These are phyloP conservation scores for Alca torda DNA, from an alignment of 2,797 vertebrate species.

Conservation along the genomic window DNA sequence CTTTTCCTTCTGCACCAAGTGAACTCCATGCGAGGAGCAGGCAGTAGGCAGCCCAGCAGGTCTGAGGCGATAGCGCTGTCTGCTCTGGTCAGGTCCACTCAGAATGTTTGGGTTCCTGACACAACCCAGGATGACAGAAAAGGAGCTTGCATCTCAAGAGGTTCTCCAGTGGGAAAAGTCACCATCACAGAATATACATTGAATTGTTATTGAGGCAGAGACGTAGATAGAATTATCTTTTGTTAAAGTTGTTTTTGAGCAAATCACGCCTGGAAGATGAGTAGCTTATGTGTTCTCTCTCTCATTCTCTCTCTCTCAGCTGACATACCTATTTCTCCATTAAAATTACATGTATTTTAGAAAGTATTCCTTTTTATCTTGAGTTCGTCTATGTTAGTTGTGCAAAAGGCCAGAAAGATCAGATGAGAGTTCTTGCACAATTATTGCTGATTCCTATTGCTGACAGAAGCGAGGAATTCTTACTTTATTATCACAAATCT, in stretches of 20 bases:
- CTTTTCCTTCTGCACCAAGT: not conserved
- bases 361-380: not conserved
- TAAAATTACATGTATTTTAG: not conserved
- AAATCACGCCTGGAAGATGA: not conserved
- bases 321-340: not conserved
- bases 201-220: not conserved
- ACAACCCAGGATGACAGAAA: not conserved
- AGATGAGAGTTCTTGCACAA: not conserved
- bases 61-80: not conserved
- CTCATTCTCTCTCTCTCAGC: not conserved
- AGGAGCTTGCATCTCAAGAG: not conserved
- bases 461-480: not conserved
- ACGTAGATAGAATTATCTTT: not conserved
- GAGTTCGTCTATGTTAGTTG: not conserved
- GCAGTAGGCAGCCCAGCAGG: not conserved
- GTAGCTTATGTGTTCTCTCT: not conserved
- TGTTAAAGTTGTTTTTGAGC: not conserved
- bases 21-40: accelerated
- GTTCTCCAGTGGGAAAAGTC: not conserved
- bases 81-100: not conserved
- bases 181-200: not conserved
- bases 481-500: not conserved
- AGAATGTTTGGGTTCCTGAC: not conserved
- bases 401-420: not conserved
- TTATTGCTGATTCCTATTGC: not conserved